Conservation (phyloP, 2,888 invertebrate genomes). For the Eilema griseolum region DNA sequence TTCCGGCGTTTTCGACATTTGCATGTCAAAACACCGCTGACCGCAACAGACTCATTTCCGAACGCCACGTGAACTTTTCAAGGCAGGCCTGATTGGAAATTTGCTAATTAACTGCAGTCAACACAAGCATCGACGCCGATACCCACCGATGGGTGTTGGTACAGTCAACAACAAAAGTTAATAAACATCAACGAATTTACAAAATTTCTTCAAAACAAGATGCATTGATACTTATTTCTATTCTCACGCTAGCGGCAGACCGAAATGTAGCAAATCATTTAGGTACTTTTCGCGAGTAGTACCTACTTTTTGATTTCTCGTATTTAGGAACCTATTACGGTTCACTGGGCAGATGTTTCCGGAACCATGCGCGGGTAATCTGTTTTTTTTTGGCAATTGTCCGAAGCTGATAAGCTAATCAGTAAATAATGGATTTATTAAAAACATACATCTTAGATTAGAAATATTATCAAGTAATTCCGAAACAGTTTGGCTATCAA, state of each 20-base stretch:
- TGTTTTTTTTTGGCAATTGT: too few relatives aligned
- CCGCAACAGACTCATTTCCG: conserved; percentile 77
- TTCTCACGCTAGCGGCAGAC: neutral
- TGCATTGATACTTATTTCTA: neutral
- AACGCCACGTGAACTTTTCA: conserved; percentile 62
- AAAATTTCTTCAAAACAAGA: neutral
- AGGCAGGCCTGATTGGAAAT: conserved; percentile 55
- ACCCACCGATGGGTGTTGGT: neutral
- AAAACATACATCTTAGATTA: neutral
- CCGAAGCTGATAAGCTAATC: neutral
- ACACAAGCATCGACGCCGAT: conserved; percentile 11
- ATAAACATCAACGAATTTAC: neutral
- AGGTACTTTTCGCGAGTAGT: too few relatives aligned
- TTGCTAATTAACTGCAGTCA: conserved; percentile 31
- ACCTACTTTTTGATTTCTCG: too few relatives aligned
- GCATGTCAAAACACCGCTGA: conserved; percentile 75
- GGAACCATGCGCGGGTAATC: too few relatives aligned
- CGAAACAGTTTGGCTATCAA: neutral
- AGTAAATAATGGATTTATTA: neutral
- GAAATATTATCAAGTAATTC: neutral
- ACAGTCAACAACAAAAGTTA: conserved; percentile 3
- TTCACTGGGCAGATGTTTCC: too few relatives aligned
- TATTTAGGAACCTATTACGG: too few relatives aligned
- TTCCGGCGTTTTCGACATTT: conserved; percentile 60
- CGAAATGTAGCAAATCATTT: too few relatives aligned